These are phyloP conservation scores for Lycocorax pyrrhopterus DNA, from an alignment of 2,113 vertebrate species.

Conservation along the genomic window DNA sequence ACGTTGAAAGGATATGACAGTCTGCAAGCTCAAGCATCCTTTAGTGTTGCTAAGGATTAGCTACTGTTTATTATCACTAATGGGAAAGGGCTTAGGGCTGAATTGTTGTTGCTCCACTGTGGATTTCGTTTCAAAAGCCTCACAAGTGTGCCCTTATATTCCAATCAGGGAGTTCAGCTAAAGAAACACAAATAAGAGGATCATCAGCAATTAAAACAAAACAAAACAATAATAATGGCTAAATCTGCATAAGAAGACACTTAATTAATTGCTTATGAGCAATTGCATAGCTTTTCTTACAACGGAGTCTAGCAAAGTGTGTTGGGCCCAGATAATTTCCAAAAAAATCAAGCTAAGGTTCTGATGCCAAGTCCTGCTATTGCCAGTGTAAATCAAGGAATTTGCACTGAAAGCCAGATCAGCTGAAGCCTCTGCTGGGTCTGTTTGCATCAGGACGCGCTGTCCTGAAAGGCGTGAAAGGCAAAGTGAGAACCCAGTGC, in stretches of 20 bases:
- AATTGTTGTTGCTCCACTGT: neutral
- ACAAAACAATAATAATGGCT: neutral
- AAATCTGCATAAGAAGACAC: neutral
- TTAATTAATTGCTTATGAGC: neutral
- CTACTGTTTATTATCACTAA: conserved; percentile 41
- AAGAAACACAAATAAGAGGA: neutral
- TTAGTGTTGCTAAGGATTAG: conserved; percentile 43
- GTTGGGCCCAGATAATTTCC: neutral
- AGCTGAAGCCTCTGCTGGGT: neutral
- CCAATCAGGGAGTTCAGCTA: neutral
- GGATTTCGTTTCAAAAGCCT: conserved; percentile 18
- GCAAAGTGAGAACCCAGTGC: neutral
- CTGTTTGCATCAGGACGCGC: neutral
- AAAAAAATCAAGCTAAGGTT: neutral
- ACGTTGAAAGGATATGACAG: neutral
- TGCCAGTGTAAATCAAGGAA: neutral
- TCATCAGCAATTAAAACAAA: neutral
- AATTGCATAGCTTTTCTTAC: neutral
- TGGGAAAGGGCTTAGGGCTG: conserved; percentile 17
- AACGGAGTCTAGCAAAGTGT: neutral
- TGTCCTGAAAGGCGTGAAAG: neutral
- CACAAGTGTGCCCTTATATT: neutral
- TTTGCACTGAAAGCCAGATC: neutral
- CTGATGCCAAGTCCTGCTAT: neutral
- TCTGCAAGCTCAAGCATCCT: neutral